Evolutionary conservation across 2,888 invertebrate genomes (phyloP), one percentile per base, ranked within the genome.

Genomic region (Rhagonycha lutea): DNA sequence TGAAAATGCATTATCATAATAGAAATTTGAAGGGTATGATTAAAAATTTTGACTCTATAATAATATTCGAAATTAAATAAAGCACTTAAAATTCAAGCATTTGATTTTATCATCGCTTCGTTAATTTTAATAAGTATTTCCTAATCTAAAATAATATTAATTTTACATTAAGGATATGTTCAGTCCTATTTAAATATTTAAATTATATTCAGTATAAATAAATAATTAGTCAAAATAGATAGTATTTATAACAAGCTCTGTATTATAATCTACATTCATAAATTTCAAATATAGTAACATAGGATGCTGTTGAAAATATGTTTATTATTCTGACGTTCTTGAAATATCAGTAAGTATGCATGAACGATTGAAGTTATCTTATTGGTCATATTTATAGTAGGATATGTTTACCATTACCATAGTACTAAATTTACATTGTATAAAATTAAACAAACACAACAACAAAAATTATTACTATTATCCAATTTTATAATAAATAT

Each of bases 311-410:
- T 70, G 73, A 72, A 77, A 74, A 78, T 75, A 77, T 74, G 72
- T 72, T 77, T 8, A 74, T 77, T 74, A 77, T 78, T 78, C 75
- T 68, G 68, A 72, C 69, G 75, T 75, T 78, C 77, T 73, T 75
- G 68, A 74, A 75, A 78, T 73, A 47, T 74, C 71, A 76, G n/a
- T 70, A 69, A 14, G 63, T 70, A 75, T 75, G 76, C 73, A 74
- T 76, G 70, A 76, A 65, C 63, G 76, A 47, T 47, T 47, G n/a
- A 47, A 47, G 12, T 47, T 47, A 47, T 47, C n/a, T 47, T 47
- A 47, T 47, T 47, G 8, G n/a, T n/a, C 4, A 12, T 12, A 32
- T 11, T 32, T 32, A 32, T 32, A 11, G 29, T 32, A 5, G 32
- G 32, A 32, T n/a, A 32, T 32, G n/a, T 47, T 47, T 47, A 7